Conservation (phyloP, 2,888 invertebrate genomes). For the Diadromus collaris region DNA sequence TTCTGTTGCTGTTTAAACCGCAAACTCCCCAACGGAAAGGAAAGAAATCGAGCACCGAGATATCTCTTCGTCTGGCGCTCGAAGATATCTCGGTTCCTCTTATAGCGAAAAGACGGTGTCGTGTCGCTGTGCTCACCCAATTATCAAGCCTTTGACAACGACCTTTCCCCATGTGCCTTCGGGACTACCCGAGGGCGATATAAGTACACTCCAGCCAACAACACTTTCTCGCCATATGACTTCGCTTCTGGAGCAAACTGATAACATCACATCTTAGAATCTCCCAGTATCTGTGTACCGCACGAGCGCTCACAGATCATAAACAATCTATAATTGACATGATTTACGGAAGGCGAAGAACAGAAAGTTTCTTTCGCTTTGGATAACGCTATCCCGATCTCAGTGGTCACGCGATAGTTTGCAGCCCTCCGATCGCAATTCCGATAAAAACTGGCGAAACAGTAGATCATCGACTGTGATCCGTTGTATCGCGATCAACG, state of each 20-base stretch:
- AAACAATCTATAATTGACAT: slow-evolving; percentile 79
- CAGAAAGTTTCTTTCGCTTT: slow-evolving; percentile 14
- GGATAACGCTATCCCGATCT: slow-evolving; percentile 27
- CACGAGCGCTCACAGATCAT: slow-evolving; percentile 68
- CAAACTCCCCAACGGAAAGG: slow-evolving; percentile 49
- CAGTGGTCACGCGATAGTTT: slow-evolving; percentile 47
- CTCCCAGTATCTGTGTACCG: slow-evolving; percentile 12
- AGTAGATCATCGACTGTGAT: slow-evolving; percentile 26
- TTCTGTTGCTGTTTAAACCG: slow-evolving; percentile 49
- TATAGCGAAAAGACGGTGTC: slow-evolving; percentile 70
- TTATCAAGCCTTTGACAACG: slow-evolving; percentile 76
- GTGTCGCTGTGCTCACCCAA: slow-evolving; percentile 77
- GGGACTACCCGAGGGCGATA: slow-evolving; percentile 27
- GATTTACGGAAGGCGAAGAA: slow-evolving; percentile 69
- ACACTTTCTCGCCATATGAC: slow-evolving; percentile 52
- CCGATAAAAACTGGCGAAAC: slow-evolving; percentile 35
- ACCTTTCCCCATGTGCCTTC: slow-evolving; percentile 66
- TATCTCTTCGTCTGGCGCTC: slow-evolving; percentile 53
- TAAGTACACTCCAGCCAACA: slow-evolving; percentile 27
- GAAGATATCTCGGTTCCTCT: slow-evolving; percentile 52
- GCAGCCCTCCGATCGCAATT: background rate
- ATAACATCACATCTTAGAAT: slow-evolving; percentile 55
- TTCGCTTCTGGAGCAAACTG: slow-evolving; percentile 39
- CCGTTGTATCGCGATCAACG: background rate
- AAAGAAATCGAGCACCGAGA: slow-evolving; percentile 60